These are phyloP conservation scores for Linurgus olivaceus DNA, from an alignment of 2,797 vertebrate species.

Conservation along the genomic window DNA sequence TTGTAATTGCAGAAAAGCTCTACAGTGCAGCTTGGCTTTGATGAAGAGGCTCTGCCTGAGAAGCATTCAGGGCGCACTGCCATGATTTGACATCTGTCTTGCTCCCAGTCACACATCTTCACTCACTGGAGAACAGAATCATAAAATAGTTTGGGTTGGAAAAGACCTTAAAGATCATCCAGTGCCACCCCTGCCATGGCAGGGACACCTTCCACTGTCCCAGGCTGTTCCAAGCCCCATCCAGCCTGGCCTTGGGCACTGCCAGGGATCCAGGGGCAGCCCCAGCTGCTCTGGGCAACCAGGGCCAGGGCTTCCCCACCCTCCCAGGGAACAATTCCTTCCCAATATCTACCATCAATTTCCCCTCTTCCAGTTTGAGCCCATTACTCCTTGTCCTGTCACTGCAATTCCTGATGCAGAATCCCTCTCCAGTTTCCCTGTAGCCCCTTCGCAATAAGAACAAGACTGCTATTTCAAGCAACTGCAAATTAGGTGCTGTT, in stretches of 20 bases:
- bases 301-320: accelerated
- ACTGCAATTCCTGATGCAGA: background rate
- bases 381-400: background rate
- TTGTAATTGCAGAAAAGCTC: conserved; percentile 64
- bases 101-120: conserved; percentile 33
- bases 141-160: background rate
- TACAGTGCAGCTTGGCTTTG: conserved; percentile 41
- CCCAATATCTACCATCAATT: background rate
- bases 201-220: background rate
- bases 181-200: accelerated
- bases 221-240: background rate
- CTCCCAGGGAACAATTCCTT: accelerated
- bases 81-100: conserved; percentile 55
- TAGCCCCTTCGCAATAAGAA: background rate
- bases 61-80: conserved; percentile 30
- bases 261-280: background rate
- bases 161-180: accelerated
- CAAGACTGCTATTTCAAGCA: background rate
- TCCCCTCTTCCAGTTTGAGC: background rate
- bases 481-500: background rate
- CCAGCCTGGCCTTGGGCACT: background rate
- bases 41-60: conserved; percentile 30
- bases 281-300: background rate
- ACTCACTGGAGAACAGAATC: background rate
- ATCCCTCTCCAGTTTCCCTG: background rate